Conservation (phyloP, 2,888 invertebrate genomes). For the Venustoraphidia nigricollis region DNA sequence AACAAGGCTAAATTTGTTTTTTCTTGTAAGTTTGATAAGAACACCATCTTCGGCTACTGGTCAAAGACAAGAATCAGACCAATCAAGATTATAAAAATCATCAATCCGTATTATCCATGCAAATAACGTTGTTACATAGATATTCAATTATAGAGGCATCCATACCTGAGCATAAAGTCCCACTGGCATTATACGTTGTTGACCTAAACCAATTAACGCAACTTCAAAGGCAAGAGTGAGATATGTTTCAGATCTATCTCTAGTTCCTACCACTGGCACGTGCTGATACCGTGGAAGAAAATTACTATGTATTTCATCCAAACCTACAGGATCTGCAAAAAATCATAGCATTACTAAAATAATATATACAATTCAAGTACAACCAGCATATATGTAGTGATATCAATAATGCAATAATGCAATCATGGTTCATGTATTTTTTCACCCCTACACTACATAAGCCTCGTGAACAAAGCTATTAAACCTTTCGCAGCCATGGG, state of each 20-base stretch:
- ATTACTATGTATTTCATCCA: slow-evolving; percentile 30
- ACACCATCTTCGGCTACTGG: too few species aligned
- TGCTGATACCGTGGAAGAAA: slow-evolving; percentile 50
- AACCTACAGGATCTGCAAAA: slow-evolving; percentile 32
- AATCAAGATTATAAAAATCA: too few species aligned
- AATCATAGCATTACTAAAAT: neutral
- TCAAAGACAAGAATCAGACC: too few species aligned
- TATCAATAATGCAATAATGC: too few species aligned
- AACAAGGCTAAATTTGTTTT: too few species aligned
- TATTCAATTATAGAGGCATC: neutral
- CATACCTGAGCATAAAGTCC: slow-evolving; percentile 61
- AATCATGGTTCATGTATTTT: too few species aligned
- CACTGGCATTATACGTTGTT: slow-evolving; percentile 62
- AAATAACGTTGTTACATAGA: neutral
- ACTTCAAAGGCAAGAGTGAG: slow-evolving; percentile 63
- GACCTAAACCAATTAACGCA: slow-evolving; percentile 62
- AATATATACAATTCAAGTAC: neutral
- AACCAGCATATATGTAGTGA: too few species aligned
- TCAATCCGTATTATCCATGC: too few species aligned
- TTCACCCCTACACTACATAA: too few species aligned
- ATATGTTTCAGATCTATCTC: slow-evolving; percentile 58
- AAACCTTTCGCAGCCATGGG: too few species aligned
- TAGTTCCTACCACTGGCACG: slow-evolving; percentile 55
- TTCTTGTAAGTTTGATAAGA: too few species aligned
- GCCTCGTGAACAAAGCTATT: too few species aligned